phyloP scores from a whole-genome alignment of 2,797 vertebrate genomes.

The Parambassis ranga region DNA sequence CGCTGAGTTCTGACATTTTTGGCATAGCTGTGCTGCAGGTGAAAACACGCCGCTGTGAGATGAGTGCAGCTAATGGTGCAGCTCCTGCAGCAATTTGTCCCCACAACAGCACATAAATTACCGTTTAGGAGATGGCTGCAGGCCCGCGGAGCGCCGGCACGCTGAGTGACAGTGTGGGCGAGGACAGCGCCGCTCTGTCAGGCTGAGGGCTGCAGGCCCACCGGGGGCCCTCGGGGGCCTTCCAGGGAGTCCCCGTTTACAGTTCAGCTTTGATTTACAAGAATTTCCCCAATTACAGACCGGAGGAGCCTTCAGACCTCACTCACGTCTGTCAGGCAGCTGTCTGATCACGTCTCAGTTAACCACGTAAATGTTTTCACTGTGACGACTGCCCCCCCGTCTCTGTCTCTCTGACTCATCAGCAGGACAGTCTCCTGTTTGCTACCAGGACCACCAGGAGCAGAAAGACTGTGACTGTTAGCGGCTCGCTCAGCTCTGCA shows the following conservation, averaged over 20 bases:
- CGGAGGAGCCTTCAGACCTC: constrained; percentile 22
- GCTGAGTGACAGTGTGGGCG: constrained; percentile 29
- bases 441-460: too few relatives aligned
- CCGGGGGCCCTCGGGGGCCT: neutral
- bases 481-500: too few relatives aligned
- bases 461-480: too few relatives aligned
- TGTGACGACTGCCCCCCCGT: neutral
- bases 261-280: constrained; percentile 44
- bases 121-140: constrained; percentile 52
- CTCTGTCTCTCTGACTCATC: too few relatives aligned
- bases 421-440: too few relatives aligned
- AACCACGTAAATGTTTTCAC: neutral
- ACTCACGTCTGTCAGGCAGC: constrained; percentile 10
- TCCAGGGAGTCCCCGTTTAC: constrained; percentile 34
- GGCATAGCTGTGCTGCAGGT: constrained; percentile 79
- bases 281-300: constrained; percentile 43
- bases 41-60: constrained; percentile 72
- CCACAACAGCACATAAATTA: constrained; percentile 70
- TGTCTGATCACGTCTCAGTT: constrained; percentile 10
- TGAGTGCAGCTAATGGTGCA: constrained; percentile 67
- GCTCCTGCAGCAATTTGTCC: constrained; percentile 77
- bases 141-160: neutral
- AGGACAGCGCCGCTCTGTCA: neutral
- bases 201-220: neutral
- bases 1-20: constrained; percentile 73